phyloP scores from a whole-genome alignment of 2,888 invertebrate species.

The Eretmocerus hayati region DNA sequence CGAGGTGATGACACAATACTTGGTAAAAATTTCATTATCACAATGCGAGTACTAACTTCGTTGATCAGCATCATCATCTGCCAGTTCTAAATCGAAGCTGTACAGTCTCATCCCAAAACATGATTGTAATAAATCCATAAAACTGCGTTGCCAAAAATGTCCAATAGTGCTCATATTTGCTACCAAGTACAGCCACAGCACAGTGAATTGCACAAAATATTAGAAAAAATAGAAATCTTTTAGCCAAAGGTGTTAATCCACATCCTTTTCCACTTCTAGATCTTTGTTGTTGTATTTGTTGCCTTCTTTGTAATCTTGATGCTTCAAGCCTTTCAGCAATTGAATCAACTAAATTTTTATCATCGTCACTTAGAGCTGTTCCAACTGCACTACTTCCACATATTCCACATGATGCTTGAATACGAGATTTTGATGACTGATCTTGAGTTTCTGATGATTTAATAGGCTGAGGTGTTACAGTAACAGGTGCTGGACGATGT shows the following conservation, averaged over 20 bases:
- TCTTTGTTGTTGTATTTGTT: no score
- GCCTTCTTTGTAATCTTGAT: no score
- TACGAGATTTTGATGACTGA: no score
- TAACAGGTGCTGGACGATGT: background rate
- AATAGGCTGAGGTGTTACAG: background rate
- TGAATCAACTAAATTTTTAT: constrained; percentile 9
- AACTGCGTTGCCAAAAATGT: constrained; percentile 36
- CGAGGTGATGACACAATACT: no score
- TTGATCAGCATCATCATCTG: no score
- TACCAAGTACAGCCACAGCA: constrained; percentile 26
- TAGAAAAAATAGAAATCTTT: constrained; percentile 6
- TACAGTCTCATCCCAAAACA: constrained; percentile 28
- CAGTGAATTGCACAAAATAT: constrained; percentile 27
- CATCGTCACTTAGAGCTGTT: constrained; percentile 7
- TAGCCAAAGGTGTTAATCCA: background rate
- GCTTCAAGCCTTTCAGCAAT: constrained; percentile 4
- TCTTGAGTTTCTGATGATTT: no score
- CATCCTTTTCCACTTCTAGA: background rate
- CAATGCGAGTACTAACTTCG: no score
- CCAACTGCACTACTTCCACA: no score
- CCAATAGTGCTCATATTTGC: constrained; percentile 29
- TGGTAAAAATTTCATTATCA: no score
- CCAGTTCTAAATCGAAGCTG: no score
- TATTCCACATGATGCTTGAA: no score
- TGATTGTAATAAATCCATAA: constrained; percentile 34